phyloP scores from a whole-genome alignment of 2,113 vertebrate species.

The Eolophus roseicapilla region DNA sequence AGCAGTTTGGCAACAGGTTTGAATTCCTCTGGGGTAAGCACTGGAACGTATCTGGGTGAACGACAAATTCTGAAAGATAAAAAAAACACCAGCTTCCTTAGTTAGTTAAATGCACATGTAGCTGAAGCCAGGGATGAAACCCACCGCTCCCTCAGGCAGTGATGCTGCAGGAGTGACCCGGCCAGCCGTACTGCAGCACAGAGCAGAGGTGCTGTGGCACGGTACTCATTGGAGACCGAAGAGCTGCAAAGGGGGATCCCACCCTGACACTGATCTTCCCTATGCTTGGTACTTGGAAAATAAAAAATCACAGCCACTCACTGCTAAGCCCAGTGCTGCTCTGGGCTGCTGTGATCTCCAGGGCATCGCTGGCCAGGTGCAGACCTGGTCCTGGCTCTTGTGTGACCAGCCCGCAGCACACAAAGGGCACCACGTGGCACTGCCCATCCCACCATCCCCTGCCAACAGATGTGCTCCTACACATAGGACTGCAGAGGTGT shows the following conservation, averaged over 20 bases:
- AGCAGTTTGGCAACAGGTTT: neutral
- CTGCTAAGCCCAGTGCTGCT: neutral
- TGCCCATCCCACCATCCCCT: neutral
- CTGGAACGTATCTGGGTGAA: neutral
- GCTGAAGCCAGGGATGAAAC: neutral
- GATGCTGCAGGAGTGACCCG: neutral
- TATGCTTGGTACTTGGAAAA: neutral
- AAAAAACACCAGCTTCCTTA: fast-evolving
- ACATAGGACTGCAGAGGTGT: neutral
- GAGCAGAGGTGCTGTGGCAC: neutral
- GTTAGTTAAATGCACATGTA: neutral
- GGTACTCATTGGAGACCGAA: neutral
- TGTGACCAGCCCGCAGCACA: neutral
- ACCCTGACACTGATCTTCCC: neutral
- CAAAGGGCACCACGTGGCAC: neutral
- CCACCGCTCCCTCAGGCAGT: fast-evolving
- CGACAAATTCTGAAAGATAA: neutral
- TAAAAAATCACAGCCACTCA: neutral
- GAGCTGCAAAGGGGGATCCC: neutral
- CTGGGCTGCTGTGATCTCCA: neutral
- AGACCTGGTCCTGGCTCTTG: neutral
- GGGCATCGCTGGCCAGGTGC: neutral
- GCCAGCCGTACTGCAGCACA: fast-evolving
- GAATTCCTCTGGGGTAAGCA: neutral
- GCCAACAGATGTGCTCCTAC: neutral